Percentiles rank a stretch among this genome's conserved stretches.
Evolutionary conservation across 1,140 invertebrate genomes (phyloP).

Genomic region (Drosophila trapezifrons): DNA sequence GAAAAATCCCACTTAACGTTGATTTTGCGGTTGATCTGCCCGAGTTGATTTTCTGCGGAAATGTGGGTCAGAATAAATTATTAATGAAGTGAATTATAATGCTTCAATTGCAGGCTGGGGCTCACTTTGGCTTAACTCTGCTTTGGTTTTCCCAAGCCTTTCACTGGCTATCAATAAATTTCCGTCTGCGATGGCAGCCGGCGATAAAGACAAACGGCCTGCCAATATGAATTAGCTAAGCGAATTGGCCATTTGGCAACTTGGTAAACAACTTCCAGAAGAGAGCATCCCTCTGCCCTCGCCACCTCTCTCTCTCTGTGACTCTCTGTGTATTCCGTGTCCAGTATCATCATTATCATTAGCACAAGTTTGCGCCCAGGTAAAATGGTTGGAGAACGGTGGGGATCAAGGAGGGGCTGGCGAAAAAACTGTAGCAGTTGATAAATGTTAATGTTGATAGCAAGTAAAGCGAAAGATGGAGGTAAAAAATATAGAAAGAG

Average conservation of each 20-base stretch:
- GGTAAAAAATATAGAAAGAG: background rate
- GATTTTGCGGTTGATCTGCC: conserved; percentile 23
- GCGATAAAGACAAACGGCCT: conserved; percentile 80
- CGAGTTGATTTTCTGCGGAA: conserved; percentile 28
- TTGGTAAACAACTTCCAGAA: conserved; percentile 71
- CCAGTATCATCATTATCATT: conserved; percentile 81
- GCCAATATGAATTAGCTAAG: conserved; percentile 82
- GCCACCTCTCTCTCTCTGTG: background rate
- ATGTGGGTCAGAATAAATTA: conserved; percentile 65
- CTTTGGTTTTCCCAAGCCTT: conserved; percentile 58
- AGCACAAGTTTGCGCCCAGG: conserved; percentile 67
- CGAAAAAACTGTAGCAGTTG: conserved; percentile 75
- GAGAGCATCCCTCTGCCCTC: conserved; percentile 23
- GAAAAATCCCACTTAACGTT: conserved; percentile 38
- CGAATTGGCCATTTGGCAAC: conserved; percentile 78
- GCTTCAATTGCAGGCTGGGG: conserved; percentile 37
- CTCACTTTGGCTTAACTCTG: conserved; percentile 27
- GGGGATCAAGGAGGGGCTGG: conserved; percentile 12
- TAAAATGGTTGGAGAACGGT: conserved; percentile 12
- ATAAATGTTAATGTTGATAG: conserved; percentile 82
- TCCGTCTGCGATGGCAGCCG: conserved; percentile 60
- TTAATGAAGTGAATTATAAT: conserved; percentile 61
- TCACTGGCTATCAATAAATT: conserved; percentile 81
- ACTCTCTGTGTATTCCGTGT: conserved; percentile 13
- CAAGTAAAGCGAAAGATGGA: conserved; percentile 43